Percentiles rank a stretch among this genome's conserved stretches.
Evolutionary conservation across 2,888 invertebrate genomes (phyloP).

Genomic region (Macrosoma leucophasiata): DNA sequence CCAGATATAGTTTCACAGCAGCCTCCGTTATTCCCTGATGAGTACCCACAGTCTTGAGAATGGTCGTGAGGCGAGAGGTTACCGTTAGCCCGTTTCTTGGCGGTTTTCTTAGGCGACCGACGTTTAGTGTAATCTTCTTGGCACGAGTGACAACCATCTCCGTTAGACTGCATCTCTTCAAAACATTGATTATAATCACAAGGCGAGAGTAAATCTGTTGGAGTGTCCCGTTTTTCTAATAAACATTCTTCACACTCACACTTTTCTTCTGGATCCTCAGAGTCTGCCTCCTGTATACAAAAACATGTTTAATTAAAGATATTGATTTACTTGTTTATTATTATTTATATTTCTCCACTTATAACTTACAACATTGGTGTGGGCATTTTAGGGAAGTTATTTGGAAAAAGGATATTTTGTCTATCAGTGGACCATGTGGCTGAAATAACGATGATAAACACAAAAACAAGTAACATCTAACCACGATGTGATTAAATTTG

Average conservation of each 20-base stretch:
- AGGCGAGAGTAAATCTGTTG: constrained; percentile 56
- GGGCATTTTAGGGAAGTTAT: too few species aligned
- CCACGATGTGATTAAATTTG: too few species aligned
- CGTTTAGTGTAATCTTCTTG: constrained; percentile 61
- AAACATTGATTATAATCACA: constrained; percentile 52
- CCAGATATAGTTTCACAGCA: constrained; percentile 80
- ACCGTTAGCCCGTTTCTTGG: constrained; percentile 60
- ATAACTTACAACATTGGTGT: too few species aligned
- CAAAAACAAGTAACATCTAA: background rate
- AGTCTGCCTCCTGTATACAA: constrained; percentile 54
- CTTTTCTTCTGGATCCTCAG: constrained; percentile 68
- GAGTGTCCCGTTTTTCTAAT: constrained; percentile 59
- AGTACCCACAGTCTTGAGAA: constrained; percentile 91
- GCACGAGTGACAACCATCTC: constrained; percentile 63
- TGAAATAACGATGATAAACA: too few species aligned
- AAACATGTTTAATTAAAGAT: too few species aligned
- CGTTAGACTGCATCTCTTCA: constrained; percentile 43
- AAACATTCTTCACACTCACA: constrained; percentile 69
- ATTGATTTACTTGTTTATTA: too few species aligned
- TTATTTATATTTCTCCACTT: too few species aligned
- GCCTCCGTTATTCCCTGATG: constrained; percentile 87
- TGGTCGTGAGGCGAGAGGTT: constrained; percentile 80
- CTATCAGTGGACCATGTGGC: too few species aligned
- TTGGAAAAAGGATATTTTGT: too few species aligned
- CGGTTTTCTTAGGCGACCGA: constrained; percentile 55